Percentiles rank a stretch among this genome's conserved stretches.
Evolutionary conservation across 2,888 invertebrate genomes (phyloP).

Genomic region (Drosophila anceps): DNA sequence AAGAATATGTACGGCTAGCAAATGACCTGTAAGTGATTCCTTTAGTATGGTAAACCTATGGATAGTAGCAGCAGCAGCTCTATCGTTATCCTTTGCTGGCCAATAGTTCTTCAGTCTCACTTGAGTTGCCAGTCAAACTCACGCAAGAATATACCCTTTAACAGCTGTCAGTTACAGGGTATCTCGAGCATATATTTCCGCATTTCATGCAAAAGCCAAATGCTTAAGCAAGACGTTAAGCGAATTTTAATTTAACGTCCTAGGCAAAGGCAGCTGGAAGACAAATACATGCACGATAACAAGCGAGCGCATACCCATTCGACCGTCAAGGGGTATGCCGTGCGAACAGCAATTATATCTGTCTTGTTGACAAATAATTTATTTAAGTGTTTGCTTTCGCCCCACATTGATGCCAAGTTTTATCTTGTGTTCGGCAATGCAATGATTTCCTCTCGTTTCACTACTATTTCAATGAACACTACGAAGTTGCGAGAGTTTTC

Average conservation of each 20-base stretch:
- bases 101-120: neutral
- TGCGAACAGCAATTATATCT: neutral
- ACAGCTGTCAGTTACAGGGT: neutral
- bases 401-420: neutral
- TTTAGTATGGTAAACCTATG: neutral
- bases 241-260: conserved; percentile 24
- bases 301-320: neutral
- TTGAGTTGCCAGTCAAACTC: neutral
- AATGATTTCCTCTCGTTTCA: neutral
- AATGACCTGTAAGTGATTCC: neutral
- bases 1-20: neutral
- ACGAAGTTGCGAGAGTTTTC: neutral
- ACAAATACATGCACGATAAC: conserved; percentile 5
- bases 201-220: conserved; percentile 46
- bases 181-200: conserved; percentile 26
- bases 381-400: neutral
- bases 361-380: conserved; percentile 13
- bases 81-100: neutral
- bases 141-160: neutral
- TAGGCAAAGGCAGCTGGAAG: neutral
- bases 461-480: no score
- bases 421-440: neutral
- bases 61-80: neutral
- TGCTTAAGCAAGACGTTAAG: conserved; percentile 5
- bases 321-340: neutral